Evolutionary conservation across 1,140 invertebrate species (phyloP), one percentile per base, ranked within the genome.

Genomic region (Procambarus clarkii): DNA sequence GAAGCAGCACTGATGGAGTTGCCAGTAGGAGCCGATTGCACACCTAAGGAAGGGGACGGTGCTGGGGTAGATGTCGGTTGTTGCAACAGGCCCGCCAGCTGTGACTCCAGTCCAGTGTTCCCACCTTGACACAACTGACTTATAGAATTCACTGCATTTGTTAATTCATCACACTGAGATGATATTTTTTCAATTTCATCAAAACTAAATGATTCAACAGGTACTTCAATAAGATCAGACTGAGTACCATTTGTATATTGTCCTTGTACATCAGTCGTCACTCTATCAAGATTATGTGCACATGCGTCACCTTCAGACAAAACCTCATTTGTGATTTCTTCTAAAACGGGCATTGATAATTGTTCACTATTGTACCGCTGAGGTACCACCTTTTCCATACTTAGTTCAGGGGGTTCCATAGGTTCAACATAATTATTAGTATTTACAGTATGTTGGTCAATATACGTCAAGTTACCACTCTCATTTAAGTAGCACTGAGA

Each of bases 131-230:
- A 92, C 50, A 92, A 76, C 74, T 93, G 86, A 80, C 84, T 93
- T 45, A 93, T 93, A 21, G 92, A 93, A 79, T 93, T 92, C 46
- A 93, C 92, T 69, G 92, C 92, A 82, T 91, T 93, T 76, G 92
- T 91, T 46, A 93, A 79, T 81, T 93, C 92, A 81, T 93, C 92
- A 87, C 91, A 90, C 74, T 93, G 92, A 74, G 92, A 93, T 46
- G 90, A 88, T 71, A 91, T 91, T 69, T 91, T 91, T 82, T 91
- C 90, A 82, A 91, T 91, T 54, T 91, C 90, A 76, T 91, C 90
- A 87, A 91, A 91, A 87, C 90, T 91, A 82, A 91, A 91, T 46
- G 90, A 91, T 24, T 91, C 90, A 71, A 91, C 90, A 91, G 85
- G 85, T 91, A 91, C 86, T 91, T 87, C 92, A 87, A 91, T 91